phyloP scores from a whole-genome alignment of 2,113 vertebrate species.

The Bufo bufo region DNA sequence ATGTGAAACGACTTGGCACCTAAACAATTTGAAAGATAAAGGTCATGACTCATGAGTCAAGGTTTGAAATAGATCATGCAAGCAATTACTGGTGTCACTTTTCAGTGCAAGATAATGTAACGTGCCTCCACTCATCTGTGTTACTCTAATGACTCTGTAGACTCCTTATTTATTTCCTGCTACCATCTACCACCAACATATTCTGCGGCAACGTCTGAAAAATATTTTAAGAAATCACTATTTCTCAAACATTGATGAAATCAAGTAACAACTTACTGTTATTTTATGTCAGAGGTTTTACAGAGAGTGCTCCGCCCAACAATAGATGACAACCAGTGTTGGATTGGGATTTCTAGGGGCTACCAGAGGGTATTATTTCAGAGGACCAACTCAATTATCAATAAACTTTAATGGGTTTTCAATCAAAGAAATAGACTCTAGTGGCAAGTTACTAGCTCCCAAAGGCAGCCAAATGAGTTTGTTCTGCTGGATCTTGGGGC shows the following conservation, averaged over 20 bases:
- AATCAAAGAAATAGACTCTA: no score
- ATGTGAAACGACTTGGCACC: constrained; percentile 51
- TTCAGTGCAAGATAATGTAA: constrained; percentile 16
- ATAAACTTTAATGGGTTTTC: no score
- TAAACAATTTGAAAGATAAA: constrained; percentile 42
- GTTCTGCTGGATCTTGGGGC: no score
- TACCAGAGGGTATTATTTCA: no score
- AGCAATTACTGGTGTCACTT: constrained; percentile 45
- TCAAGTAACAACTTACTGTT: no score
- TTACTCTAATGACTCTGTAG: neutral
- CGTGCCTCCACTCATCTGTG: neutral
- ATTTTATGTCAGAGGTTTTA: no score
- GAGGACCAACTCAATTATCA: no score
- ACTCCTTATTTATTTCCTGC: neutral
- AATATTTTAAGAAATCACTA: neutral
- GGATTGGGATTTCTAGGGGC: no score
- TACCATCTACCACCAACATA: neutral
- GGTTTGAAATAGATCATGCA: constrained; percentile 44
- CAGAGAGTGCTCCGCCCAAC: no score
- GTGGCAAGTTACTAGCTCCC: no score
- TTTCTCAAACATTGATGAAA: neutral
- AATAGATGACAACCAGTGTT: no score
- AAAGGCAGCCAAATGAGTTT: no score
- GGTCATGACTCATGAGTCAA: constrained; percentile 53
- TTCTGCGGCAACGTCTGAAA: neutral